Conservation (phyloP, 2,113 vertebrate species). For the Progne subis region DNA sequence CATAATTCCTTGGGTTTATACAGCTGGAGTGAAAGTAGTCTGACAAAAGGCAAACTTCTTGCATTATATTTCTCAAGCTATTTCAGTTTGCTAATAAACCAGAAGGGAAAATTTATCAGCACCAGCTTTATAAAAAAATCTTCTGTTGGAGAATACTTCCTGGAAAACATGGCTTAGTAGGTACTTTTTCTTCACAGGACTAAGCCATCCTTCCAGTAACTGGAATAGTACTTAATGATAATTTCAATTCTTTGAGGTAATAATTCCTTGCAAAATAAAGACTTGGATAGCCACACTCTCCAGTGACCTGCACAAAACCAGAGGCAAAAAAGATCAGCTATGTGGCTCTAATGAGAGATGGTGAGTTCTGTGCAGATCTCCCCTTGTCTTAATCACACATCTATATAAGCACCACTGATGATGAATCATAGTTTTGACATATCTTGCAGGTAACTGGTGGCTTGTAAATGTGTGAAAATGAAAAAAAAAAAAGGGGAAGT, state of each 20-base stretch:
- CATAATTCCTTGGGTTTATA: background rate
- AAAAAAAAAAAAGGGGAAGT: background rate
- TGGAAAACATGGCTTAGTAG: background rate
- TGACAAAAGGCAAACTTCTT: background rate
- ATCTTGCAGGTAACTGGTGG: background rate
- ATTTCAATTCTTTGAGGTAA: background rate
- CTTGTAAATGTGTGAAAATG: background rate
- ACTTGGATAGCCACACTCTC: background rate
- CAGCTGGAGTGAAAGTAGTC: background rate
- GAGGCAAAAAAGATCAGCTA: background rate
- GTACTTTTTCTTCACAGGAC: background rate
- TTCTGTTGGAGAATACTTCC: background rate
- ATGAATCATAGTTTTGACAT: background rate
- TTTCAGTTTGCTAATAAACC: background rate
- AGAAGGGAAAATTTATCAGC: background rate
- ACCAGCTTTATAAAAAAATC: background rate
- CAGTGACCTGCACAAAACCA: background rate
- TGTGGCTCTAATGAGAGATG: background rate
- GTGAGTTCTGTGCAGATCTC: background rate
- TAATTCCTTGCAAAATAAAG: background rate
- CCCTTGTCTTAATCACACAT: background rate
- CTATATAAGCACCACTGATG: background rate
- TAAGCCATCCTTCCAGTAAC: background rate
- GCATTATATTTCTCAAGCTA: background rate
- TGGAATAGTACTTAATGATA: background rate